Base-by-base conservation (phyloP, 2,888 invertebrate genomes). In the Xestia xanthographa region DNA sequence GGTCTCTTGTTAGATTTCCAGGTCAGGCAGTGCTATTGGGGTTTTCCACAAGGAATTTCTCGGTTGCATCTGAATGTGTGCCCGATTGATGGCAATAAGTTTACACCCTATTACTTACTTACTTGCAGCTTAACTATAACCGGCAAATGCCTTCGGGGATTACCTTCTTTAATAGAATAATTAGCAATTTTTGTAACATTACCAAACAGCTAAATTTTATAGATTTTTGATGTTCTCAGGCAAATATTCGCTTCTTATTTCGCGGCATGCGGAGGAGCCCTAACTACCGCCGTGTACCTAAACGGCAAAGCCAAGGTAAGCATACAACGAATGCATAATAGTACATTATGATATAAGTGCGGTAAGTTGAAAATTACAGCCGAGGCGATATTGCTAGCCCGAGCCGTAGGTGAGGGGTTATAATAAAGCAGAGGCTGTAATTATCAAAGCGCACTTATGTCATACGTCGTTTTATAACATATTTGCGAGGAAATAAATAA, bases 211-310 rank as follows among this genome's bases (percentile, higher is more conserved):
- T 34, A 50, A 48, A 48, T 48, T 22, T 43, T 12, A 11, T 0
- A 26, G 17, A 20, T 34, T 34, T 63, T 63, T 63, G 41, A 41
- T 41, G 14, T 63, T 17, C 41, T 63, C 41, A 63, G 63, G 63
- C 98, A 99, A 91, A 95, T 99, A 58, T 92, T 98, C 0, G 97
- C 97, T 22, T 99, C 99, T 0, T 99, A 99, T 92, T 97, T 98
- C 38, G 97, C 98, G 65, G 99, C 99, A 0, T 99, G 99, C 58
- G 97, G 98, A 65, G 99, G 99, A 56, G 99, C 99, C 14, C 97
- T 99, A 26, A 97, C 97, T 2, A 99, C 99, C 14, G 99, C 99
- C 0, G 95, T 99, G 22, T 97, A 97, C 73, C 97, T 99, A 66
- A 99, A 99, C 94, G 97, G 97, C 87, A 95, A 94, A 91, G 95